phyloP scores from a whole-genome alignment of 2,113 vertebrate species.

The Upupa epops region DNA sequence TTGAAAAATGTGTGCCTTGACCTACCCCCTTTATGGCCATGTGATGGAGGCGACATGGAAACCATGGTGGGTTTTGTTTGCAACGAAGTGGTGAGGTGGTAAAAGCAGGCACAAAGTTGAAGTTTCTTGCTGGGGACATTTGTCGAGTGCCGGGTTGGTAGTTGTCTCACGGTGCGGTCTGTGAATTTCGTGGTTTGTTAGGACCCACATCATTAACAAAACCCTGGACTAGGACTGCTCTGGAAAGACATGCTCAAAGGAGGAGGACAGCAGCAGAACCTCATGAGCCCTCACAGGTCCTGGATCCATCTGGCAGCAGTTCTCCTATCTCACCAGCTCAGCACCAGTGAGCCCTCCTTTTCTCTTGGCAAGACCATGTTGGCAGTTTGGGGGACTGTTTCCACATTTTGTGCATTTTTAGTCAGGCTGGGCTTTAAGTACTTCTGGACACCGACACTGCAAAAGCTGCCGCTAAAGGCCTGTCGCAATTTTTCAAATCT shows the following conservation, averaged over 20 bases:
- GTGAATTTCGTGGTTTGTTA: neutral
- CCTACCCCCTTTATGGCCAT: neutral
- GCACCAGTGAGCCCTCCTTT: neutral
- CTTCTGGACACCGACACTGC: neutral
- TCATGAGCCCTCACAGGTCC: neutral
- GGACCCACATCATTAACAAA: neutral
- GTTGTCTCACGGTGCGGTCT: neutral
- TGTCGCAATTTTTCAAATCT: neutral
- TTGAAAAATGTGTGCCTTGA: neutral
- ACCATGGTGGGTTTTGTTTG: neutral
- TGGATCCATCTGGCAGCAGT: neutral
- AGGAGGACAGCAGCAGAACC: neutral
- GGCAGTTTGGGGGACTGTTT: neutral
- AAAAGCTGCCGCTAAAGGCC: neutral
- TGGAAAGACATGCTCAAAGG: neutral
- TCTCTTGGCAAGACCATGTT: neutral
- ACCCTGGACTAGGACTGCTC: neutral
- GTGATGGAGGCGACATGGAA: neutral
- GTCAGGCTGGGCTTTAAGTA: neutral
- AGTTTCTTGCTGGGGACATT: neutral
- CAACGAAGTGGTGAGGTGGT: neutral
- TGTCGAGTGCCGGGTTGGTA: neutral
- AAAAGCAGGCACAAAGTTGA: neutral
- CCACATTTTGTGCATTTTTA: neutral
- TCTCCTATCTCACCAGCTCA: neutral